Conservation (phyloP, 2,797 vertebrate species). For the Calcarius lapponicus region DNA sequence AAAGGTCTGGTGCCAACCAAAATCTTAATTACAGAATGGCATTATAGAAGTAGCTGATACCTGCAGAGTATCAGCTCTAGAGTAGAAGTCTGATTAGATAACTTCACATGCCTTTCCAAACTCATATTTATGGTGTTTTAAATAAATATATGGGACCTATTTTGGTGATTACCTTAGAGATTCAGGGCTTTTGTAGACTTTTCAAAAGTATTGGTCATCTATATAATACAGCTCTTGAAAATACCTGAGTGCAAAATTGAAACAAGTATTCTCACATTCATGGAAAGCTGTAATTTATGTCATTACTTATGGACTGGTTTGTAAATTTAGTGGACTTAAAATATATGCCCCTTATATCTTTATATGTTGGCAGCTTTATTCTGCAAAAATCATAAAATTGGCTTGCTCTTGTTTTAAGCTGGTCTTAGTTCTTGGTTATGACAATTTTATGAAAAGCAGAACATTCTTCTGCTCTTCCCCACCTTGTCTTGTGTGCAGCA, state of each 20-base stretch:
- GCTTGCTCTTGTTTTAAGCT: neutral
- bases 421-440: neutral
- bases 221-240: neutral
- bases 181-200: neutral
- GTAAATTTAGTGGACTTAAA: neutral
- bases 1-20: neutral
- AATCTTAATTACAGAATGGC: neutral
- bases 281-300: neutral
- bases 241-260: neutral
- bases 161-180: neutral
- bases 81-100: neutral
- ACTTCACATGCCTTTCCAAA: neutral
- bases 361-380: neutral
- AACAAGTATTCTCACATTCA: neutral
- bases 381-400: neutral
- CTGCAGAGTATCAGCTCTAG: neutral
- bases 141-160: neutral
- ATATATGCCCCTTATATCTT: neutral
- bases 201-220: neutral
- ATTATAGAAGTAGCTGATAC: neutral
- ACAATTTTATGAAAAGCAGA: neutral
- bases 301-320: neutral
- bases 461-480: neutral
- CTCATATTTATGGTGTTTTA: neutral
- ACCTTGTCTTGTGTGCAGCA: neutral